Evolutionary conservation across 2,113 vertebrate species (phyloP), one percentile per base, ranked within the genome.

Genomic region (Chelonoidis abingdonii): DNA sequence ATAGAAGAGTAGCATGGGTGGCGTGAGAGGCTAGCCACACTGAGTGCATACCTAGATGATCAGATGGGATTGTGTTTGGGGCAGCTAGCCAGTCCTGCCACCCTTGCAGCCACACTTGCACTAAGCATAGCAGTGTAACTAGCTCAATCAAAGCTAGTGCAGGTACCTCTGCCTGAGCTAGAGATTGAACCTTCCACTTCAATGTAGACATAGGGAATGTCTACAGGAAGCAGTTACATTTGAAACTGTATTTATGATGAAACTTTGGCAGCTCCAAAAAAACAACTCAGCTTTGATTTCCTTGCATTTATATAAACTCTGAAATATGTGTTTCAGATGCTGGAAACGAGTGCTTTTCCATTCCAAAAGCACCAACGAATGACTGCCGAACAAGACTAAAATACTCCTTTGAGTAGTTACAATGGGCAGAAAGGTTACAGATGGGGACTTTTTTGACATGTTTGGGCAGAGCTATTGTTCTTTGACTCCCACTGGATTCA

Each of bases 211-310:
- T 81, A 52, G 50, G 54, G 76, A 81, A 97, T 92, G 87, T 94
- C 94, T 94, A 91, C 6, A 80, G 97, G 96, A 98, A 91, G 97
- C 83, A 95, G 90, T 75, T 96, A 93, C 95, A 94, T 95, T 98
- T 96, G 95, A 97, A 97, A 94, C 80, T 86, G 52, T 93, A 93
- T 98, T 97, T 97, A 95, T 94, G 96, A 97, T 92, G 92, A 97
- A 97, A 97, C 90, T 93, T 92, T 94, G 92, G 97, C 93, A 97
- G 91, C 89, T 91, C 91, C 62, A 85, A 92, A 97, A 97, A 65
- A 93, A 81, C 94, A 94, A 85, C 94, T 96, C 94, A 97, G 95
- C 90, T 97, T 96, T 2, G 82, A 97, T 97, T 97, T 96, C 97
- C 93, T 95, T 93, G 90, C 93, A 90, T 96, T 78, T 93, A 93